Evolutionary conservation across 2,888 invertebrate genomes (phyloP).

Genomic region (Congeria kusceri): DNA sequence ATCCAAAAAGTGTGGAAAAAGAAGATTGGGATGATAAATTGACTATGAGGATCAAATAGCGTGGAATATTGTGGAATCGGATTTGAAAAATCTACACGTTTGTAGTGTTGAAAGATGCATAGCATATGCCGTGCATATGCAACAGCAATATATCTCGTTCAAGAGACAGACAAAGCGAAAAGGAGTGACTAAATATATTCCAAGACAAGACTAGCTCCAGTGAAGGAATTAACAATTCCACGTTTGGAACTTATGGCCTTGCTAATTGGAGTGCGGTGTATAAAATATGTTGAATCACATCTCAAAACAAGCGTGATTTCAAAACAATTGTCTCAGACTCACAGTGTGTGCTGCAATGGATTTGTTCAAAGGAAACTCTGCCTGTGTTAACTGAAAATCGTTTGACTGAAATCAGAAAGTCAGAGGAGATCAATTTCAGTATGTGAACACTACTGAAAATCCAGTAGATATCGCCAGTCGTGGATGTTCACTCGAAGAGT

Average conservation of each 20-base stretch:
- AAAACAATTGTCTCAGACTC: not conserved
- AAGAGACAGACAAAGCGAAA: not conserved
- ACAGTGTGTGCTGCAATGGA: slow-evolving; percentile 2
- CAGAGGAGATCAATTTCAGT: not conserved
- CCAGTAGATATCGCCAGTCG: slow-evolving; percentile 3
- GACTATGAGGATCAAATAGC: not conserved
- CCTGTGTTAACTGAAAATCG: not conserved
- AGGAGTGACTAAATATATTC: not conserved
- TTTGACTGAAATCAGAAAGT: slow-evolving; percentile 1
- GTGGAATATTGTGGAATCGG: not conserved
- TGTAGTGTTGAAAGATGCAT: slow-evolving; percentile 1
- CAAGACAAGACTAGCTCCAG: slow-evolving; percentile 7
- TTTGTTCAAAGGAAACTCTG: not conserved
- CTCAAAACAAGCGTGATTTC: not conserved
- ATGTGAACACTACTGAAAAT: slow-evolving; percentile 1
- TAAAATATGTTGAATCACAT: slow-evolving; percentile 6
- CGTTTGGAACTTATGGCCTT: slow-evolving; percentile 5
- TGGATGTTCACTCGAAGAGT: not conserved
- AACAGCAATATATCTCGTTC: slow-evolving; percentile 5
- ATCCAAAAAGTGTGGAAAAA: slow-evolving; percentile 30
- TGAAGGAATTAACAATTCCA: slow-evolving; percentile 10
- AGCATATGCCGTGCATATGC: slow-evolving; percentile 9
- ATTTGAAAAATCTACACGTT: not conserved
- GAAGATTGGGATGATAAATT: slow-evolving; percentile 24
- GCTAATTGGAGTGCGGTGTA: slow-evolving; percentile 10